These are phyloP conservation scores for Penaeus chinensis DNA, from an alignment of 1,140 invertebrate species.

Conservation along the genomic window DNA sequence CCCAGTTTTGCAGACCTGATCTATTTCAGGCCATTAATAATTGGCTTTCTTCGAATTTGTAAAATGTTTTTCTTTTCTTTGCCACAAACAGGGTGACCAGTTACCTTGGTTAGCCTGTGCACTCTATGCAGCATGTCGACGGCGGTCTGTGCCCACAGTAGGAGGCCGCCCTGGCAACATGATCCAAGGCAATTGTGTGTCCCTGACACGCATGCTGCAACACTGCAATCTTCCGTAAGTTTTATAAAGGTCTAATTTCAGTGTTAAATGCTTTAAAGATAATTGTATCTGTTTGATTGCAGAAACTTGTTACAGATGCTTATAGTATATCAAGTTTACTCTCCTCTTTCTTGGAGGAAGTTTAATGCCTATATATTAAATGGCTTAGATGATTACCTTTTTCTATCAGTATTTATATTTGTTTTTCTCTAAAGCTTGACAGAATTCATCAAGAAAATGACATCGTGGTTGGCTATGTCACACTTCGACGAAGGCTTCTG, in stretches of 20 bases:
- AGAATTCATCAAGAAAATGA: conserved; percentile 96
- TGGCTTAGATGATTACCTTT: background rate
- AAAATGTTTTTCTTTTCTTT: conserved; percentile 27
- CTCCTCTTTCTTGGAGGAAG: background rate
- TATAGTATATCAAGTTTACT: background rate
- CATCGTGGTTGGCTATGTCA: conserved; percentile 96
- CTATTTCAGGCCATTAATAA: background rate
- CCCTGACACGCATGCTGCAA: conserved; percentile 86
- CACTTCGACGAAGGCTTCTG: conserved; percentile 86
- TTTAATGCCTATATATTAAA: background rate
- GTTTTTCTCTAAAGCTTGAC: conserved; percentile 77
- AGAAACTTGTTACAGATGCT: too few species aligned
- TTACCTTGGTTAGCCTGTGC: conserved; percentile 96
- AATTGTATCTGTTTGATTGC: too few species aligned
- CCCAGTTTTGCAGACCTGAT: too few species aligned
- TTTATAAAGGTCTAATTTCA: background rate
- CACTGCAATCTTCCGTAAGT: conserved; percentile 88
- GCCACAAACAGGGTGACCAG: conserved; percentile 81
- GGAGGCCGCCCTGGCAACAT: conserved; percentile 74
- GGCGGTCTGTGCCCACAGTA: conserved; percentile 83
- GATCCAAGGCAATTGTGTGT: conserved; percentile 92
- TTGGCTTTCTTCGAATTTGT: background rate
- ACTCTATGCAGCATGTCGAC: conserved; percentile 89
- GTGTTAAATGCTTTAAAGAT: background rate
- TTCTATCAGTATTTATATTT: conserved; percentile 5